Percentiles rank a stretch among this genome's conserved stretches.
Conservation (phyloP, 2,888 invertebrate genomes). For the Aplocera efformata region DNA sequence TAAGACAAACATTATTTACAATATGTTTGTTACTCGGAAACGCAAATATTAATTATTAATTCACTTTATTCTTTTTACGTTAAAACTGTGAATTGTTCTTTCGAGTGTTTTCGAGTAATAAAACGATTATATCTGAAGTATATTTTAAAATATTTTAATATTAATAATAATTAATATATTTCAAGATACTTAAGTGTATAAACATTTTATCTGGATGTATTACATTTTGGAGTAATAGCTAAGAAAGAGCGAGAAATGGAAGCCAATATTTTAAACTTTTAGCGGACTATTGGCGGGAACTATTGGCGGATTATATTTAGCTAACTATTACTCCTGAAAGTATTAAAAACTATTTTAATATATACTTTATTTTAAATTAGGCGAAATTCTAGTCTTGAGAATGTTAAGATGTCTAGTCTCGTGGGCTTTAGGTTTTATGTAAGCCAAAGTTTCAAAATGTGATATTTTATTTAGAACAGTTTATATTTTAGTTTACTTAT, state of each 20-base stretch:
- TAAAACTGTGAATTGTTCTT: slow-evolving; percentile 23
- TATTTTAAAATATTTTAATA: slow-evolving; percentile 1
- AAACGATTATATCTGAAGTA: slow-evolving; percentile 8
- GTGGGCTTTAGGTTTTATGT: slow-evolving; percentile 22
- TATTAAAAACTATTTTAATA: too few species aligned
- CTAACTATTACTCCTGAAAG: slow-evolving; percentile 9
- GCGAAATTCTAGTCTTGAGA: slow-evolving; percentile 16
- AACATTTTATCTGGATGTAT: slow-evolving; percentile 2
- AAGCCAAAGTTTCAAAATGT: slow-evolving; percentile 32
- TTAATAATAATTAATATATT: too few species aligned
- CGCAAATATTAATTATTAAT: slow-evolving; percentile 6
- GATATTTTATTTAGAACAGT: slow-evolving; percentile 32
- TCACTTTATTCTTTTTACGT: slow-evolving; percentile 9
- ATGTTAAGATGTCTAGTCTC: slow-evolving; percentile 14
- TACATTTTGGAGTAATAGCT: slow-evolving; percentile 6
- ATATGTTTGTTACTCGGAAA: slow-evolving; percentile 18
- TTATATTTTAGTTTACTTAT: slow-evolving; percentile 12
- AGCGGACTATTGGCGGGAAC: too few species aligned
- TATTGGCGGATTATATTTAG: not conserved
- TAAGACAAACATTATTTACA: slow-evolving; percentile 14
- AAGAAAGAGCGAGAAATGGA: slow-evolving; percentile 1
- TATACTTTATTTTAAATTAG: slow-evolving; percentile 2
- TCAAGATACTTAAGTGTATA: slow-evolving; percentile 6
- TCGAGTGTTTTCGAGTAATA: slow-evolving; percentile 25
- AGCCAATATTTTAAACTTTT: not conserved